These are phyloP conservation scores for Muschampia plurimacula DNA, from an alignment of 2,888 invertebrate genomes.

Conservation along the genomic window DNA sequence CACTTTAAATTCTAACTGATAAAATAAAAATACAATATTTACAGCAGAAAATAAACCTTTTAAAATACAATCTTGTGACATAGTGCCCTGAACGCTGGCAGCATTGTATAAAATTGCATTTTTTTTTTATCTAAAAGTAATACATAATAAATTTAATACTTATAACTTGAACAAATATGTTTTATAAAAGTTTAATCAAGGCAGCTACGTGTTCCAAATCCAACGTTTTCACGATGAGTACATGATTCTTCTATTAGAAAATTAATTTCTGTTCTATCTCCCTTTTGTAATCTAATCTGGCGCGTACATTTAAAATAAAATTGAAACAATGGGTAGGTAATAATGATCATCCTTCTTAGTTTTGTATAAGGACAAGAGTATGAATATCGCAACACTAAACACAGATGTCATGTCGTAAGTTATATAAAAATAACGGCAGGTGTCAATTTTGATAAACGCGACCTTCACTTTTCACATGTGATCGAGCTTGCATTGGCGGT, in stretches of 20 bases:
- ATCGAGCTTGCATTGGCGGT: slow-evolving; percentile 43
- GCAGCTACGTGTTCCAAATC: no score
- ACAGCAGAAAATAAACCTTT: no score
- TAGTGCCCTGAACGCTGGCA: no score
- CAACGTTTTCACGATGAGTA: neutral
- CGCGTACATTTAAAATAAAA: slow-evolving; percentile 4
- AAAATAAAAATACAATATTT: no score
- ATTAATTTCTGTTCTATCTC: neutral
- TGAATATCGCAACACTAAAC: slow-evolving; percentile 21
- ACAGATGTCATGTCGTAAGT: slow-evolving; percentile 23
- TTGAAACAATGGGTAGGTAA: slow-evolving; percentile 16
- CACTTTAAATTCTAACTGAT: no score
- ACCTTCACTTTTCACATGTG: slow-evolving; percentile 58
- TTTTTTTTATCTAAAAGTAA: no score
- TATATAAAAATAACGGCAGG: slow-evolving; percentile 27
- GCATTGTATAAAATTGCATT: no score
- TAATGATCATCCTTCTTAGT: slow-evolving; percentile 14
- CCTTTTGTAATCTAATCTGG: neutral
- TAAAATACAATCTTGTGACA: no score
- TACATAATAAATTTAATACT: no score
- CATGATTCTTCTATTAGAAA: neutral
- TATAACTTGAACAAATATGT: no score
- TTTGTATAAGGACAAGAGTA: slow-evolving; percentile 4
- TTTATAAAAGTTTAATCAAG: no score
- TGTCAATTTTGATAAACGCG: slow-evolving; percentile 41